Evolutionary conservation across 2,113 vertebrate genomes (phyloP).

Genomic region (Taxidea taxus): DNA sequence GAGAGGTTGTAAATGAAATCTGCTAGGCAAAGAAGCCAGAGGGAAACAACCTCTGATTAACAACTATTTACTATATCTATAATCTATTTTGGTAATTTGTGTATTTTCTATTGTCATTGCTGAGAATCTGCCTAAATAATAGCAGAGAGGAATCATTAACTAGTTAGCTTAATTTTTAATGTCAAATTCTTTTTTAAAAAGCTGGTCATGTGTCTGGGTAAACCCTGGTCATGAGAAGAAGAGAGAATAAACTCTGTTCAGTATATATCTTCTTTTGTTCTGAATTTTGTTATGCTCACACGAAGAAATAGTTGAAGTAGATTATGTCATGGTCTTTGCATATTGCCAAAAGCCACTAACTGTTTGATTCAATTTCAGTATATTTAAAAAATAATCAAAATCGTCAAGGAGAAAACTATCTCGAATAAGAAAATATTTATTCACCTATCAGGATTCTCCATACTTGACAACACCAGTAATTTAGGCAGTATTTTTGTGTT

Average conservation of each 20-base stretch:
- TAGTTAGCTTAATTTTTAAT: neutral
- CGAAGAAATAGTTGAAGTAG: neutral
- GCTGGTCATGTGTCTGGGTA: neutral
- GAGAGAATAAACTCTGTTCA: neutral
- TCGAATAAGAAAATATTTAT: neutral
- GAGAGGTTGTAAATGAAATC: constrained; percentile 75
- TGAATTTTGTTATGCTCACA: neutral
- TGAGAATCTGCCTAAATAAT: neutral
- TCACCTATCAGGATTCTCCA: neutral
- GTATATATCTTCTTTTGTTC: neutral
- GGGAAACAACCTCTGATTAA: constrained; percentile 45
- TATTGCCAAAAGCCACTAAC: neutral
- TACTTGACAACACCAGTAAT: neutral
- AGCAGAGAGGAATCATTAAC: neutral
- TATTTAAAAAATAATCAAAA: neutral
- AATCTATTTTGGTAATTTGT: neutral
- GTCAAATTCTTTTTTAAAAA: neutral
- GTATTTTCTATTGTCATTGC: neutral
- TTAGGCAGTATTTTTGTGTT: neutral
- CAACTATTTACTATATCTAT: constrained; percentile 39
- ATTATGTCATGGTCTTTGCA: neutral
- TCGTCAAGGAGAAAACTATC: neutral
- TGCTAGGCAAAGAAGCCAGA: constrained; percentile 50
- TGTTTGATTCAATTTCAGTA: neutral
- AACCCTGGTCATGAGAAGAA: neutral